A percentile compares a stretch with the other conserved stretches of the same genome.
These are phyloP conservation scores for Pholis gunnellus DNA, from an alignment of 2,113 vertebrate genomes.

Conservation along the genomic window DNA sequence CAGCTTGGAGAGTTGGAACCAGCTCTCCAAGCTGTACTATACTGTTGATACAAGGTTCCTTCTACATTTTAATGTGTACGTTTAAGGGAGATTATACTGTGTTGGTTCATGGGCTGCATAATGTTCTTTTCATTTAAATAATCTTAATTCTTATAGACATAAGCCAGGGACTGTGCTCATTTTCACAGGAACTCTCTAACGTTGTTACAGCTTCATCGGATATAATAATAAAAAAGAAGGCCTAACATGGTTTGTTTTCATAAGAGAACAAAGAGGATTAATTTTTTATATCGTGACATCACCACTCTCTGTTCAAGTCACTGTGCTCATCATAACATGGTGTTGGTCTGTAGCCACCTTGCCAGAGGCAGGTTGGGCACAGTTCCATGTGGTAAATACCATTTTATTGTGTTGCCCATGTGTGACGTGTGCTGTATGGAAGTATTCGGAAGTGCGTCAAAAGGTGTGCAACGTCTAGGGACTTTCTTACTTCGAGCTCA, in stretches of 20 bases:
- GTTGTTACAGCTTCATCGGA: not conserved
- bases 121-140: no score
- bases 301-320: no score
- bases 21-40: no score
- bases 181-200: not conserved
- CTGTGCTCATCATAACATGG: not conserved
- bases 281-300: no score
- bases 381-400: no score
- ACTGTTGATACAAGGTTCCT: not conserved
- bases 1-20: not conserved
- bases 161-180: no score
- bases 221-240: not conserved
- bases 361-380: not conserved
- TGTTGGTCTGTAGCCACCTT: not conserved
- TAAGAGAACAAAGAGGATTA: no score
- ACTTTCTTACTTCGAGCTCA: not conserved
- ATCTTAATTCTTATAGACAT: no score
- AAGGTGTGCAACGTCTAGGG: not conserved
- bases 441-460: accelerated
- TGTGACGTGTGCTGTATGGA: not conserved
- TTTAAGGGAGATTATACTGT: not conserved
- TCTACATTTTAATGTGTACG: not conserved
- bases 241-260: not conserved
- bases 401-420: not conserved
- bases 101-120: not conserved